Evolutionary conservation across 2,113 vertebrate species (phyloP).

Genomic region (Brachypodius melanocephalos): DNA sequence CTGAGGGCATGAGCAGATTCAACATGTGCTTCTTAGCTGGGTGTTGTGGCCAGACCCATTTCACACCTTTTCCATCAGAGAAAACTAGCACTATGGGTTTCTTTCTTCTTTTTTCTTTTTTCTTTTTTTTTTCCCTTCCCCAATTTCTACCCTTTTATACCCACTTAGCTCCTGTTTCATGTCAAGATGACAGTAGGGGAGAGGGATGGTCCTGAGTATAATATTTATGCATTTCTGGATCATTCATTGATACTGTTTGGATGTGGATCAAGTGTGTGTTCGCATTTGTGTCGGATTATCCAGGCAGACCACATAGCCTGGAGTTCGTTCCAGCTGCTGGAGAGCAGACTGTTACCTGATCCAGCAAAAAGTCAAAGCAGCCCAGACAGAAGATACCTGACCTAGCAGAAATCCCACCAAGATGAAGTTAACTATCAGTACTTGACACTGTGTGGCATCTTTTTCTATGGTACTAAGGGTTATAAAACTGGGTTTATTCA

Average conservation of each 20-base stretch:
- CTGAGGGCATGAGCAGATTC: not conserved
- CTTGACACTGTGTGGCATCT: not conserved
- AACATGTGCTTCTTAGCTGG: not conserved
- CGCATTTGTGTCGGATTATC: not conserved
- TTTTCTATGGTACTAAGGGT: rapidly evolving
- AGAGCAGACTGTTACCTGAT: not conserved
- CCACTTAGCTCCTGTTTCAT: not conserved
- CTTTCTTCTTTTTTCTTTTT: too few species aligned
- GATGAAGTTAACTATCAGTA: not conserved
- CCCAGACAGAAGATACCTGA: not conserved
- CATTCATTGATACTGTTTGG: not conserved
- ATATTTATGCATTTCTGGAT: not conserved
- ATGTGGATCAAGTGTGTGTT: not conserved
- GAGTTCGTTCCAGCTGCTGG: not conserved
- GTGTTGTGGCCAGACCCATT: not conserved
- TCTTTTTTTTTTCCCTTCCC: rapidly evolving
- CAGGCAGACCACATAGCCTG: not conserved
- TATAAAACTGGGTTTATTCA: not conserved
- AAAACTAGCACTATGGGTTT: not conserved
- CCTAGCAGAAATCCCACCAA: not conserved
- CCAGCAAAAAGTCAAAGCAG: not conserved
- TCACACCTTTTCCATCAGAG: not conserved
- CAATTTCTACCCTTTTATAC: not conserved
- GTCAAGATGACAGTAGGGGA: not conserved
- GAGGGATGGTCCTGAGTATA: not conserved